Percentiles rank a stretch among this genome's conserved stretches.
These are phyloP conservation scores for Poeciliopsis prolifica DNA, from an alignment of 2,113 vertebrate species.

Conservation along the genomic window DNA sequence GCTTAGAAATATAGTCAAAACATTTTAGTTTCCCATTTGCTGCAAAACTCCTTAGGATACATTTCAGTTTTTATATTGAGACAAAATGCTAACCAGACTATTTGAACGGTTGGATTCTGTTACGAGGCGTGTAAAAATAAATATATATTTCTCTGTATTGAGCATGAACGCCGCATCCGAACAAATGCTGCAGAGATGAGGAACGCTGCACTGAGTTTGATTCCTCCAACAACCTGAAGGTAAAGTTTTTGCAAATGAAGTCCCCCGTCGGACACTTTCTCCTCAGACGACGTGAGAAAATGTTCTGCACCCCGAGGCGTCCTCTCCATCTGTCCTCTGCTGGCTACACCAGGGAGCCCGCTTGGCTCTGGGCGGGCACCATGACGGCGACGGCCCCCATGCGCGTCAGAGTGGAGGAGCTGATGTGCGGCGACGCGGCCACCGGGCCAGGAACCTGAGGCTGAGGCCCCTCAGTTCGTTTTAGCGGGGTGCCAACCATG, in stretches of 20 bases:
- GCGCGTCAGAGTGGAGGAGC: conserved; percentile 77
- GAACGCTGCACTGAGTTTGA: conserved; percentile 10
- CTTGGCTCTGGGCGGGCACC: conserved; percentile 87
- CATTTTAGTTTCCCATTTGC: conserved; percentile 1
- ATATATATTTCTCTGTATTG: conserved; percentile 39
- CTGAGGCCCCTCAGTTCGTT: conserved; percentile 79
- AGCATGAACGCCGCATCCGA: conserved; percentile 27
- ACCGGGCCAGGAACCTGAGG: conserved; percentile 69
- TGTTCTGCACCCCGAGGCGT: conserved; percentile 43
- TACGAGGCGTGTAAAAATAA: conserved; percentile 39
- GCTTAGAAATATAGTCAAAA: conserved; percentile 44
- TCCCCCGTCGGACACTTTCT: conserved; percentile 7
- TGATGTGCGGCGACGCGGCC: conserved; percentile 59
- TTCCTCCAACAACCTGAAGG: conserved; percentile 4
- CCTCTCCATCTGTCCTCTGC: conserved; percentile 6
- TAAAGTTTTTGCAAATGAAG: conserved; percentile 25
- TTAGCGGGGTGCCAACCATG: conserved; percentile 32
- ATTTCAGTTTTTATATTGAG: conserved; percentile 8
- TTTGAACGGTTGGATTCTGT: background rate
- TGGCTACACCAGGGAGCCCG: conserved; percentile 87
- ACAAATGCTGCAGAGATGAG: conserved; percentile 27
- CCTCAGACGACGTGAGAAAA: conserved; percentile 18
- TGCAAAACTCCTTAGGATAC: background rate
- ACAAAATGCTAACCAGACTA: background rate
- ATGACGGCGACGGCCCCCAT: conserved; percentile 84